Evolutionary conservation across 2,113 vertebrate genomes (phyloP).

Genomic region (Corapipo altera): DNA sequence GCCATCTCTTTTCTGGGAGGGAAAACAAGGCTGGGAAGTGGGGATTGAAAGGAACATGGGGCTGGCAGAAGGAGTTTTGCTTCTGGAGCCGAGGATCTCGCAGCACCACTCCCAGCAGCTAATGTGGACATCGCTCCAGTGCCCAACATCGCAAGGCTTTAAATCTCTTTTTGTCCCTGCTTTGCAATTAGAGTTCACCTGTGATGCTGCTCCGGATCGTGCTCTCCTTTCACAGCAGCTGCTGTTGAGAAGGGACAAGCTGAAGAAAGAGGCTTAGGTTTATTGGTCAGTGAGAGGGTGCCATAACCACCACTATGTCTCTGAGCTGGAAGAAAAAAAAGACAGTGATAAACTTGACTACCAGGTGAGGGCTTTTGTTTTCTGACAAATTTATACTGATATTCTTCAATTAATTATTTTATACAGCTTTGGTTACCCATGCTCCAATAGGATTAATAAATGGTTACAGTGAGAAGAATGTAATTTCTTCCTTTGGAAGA

Average conservation of each 20-base stretch:
- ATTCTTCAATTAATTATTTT: neutral
- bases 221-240: neutral
- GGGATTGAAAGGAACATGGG: neutral
- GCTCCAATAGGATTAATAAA: neutral
- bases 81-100: rapidly evolving
- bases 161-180: neutral
- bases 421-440: neutral
- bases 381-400: neutral
- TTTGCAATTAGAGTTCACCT: neutral
- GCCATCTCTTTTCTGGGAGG: neutral
- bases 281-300: neutral
- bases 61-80: neutral
- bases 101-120: neutral
- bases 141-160: neutral
- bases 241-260: neutral
- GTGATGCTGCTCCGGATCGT: neutral
- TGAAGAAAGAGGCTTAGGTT: neutral
- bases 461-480: neutral
- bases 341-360: neutral
- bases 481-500: neutral
- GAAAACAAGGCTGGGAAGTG: neutral
- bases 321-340: neutral
- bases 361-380: neutral
- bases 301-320: neutral
- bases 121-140: rapidly evolving